Evolutionary conservation across 2,888 invertebrate genomes (phyloP).

Genomic region (Ischnura elegans): DNA sequence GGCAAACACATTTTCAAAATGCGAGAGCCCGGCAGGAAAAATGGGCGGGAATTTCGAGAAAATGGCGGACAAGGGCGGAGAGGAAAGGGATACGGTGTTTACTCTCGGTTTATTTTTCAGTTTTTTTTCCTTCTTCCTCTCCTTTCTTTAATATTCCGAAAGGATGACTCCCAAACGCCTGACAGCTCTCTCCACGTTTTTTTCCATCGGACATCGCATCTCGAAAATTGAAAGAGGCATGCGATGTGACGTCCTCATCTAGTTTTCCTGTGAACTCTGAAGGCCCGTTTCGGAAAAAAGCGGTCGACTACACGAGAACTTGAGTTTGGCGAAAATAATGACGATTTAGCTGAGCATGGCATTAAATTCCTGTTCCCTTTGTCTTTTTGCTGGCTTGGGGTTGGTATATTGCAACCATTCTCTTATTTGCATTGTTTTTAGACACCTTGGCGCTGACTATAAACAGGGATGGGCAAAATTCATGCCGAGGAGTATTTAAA

Average conservation of each 20-base stretch:
- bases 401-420: too few relatives aligned
- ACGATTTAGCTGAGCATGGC: background rate
- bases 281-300: background rate
- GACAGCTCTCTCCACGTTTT: background rate
- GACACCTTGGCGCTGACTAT: too few relatives aligned
- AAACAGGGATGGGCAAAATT: too few relatives aligned
- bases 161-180: background rate
- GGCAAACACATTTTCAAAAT: slow-evolving; percentile 28
- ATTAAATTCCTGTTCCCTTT: too few relatives aligned
- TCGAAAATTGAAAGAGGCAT: background rate
- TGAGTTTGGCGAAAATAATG: background rate
- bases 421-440: too few relatives aligned
- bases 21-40: slow-evolving; percentile 1
- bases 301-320: background rate
- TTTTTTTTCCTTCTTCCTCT: too few relatives aligned
- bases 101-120: background rate
- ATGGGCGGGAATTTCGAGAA: slow-evolving; percentile 3
- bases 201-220: background rate
- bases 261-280: background rate
- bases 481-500: too few relatives aligned
- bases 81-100: too few relatives aligned
- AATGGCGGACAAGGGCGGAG: background rate
- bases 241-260: background rate
- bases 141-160: background rate
- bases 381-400: too few relatives aligned